Evolutionary conservation across 2,888 invertebrate genomes (phyloP).

Genomic region (Tetramorium bicarinatum): DNA sequence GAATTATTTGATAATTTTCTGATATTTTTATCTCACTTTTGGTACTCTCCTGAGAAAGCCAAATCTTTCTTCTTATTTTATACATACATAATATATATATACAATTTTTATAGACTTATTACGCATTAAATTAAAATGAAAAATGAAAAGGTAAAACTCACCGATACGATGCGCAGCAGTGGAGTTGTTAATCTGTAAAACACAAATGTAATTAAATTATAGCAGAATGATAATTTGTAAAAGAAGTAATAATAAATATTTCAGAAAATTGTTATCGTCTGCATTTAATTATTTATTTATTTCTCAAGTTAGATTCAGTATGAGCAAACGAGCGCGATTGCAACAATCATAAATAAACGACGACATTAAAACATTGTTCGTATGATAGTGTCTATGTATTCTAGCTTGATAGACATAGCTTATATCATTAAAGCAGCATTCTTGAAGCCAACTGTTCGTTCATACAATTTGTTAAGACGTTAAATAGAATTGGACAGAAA

Average conservation of each 20-base stretch:
- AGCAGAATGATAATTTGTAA: neutral
- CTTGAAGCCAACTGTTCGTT: neutral
- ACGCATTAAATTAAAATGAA: neutral
- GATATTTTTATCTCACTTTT: neutral
- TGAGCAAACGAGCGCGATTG: neutral
- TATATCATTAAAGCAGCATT: no score
- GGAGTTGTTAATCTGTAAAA: neutral
- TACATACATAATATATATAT: neutral
- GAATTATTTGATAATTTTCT: neutral
- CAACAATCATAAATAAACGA: no score
- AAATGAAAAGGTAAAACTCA: no score
- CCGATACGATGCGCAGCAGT: neutral
- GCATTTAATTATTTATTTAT: neutral
- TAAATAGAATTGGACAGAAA: neutral
- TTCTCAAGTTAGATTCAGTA: neutral
- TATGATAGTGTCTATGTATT: no score
- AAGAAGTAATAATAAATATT: neutral
- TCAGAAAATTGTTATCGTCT: neutral
- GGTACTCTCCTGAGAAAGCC: neutral
- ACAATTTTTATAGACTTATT: neutral
- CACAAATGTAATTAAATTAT: neutral
- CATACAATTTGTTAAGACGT: no score
- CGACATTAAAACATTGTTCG: neutral
- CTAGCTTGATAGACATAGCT: no score
- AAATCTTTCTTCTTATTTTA: neutral